Evolutionary conservation across 2,113 vertebrate species (phyloP).

Genomic region (Odobenus rosmarus): DNA sequence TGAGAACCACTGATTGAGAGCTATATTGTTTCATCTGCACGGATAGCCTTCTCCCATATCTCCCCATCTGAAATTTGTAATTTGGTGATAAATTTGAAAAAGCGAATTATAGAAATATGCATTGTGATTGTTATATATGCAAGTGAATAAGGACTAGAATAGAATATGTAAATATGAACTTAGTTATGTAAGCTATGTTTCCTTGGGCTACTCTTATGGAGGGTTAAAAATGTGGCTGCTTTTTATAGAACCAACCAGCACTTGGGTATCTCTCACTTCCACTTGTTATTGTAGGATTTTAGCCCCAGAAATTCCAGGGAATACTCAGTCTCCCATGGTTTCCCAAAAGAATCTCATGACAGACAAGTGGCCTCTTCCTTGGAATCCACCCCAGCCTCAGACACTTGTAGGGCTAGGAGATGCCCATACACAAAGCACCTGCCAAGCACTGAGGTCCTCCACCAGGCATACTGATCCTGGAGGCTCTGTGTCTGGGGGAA

Average conservation of each 20-base stretch:
- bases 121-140: background rate
- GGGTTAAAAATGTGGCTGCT: background rate
- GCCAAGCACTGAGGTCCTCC: background rate
- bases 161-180: background rate
- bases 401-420: background rate
- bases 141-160: background rate
- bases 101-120: background rate
- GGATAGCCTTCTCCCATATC: background rate
- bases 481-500: background rate
- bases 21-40: background rate
- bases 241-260: background rate
- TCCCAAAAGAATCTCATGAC: background rate
- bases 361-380: background rate
- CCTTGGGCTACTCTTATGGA: background rate
- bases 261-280: background rate
- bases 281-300: background rate
- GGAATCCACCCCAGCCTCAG: background rate
- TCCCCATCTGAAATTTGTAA: background rate
- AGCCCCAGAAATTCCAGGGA: background rate
- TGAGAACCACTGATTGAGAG: background rate
- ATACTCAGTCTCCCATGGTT: background rate
- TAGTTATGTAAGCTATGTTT: background rate
- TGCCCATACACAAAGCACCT: background rate
- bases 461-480: background rate
- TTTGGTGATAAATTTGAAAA: background rate